Conservation (phyloP, 2,113 vertebrate genomes). For the Mustela lutreola region DNA sequence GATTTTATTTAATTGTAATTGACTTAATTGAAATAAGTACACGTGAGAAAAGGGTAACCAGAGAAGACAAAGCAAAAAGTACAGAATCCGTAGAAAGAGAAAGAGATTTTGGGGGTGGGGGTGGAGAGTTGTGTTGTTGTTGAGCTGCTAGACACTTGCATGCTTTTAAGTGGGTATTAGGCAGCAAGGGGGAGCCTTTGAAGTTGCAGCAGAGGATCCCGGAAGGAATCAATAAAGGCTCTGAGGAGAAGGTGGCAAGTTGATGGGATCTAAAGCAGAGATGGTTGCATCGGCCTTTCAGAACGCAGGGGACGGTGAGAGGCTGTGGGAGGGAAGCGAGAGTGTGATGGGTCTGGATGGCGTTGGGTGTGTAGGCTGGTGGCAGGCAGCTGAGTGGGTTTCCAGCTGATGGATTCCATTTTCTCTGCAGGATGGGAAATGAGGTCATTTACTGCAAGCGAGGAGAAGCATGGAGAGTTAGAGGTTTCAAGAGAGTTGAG, state of each 20-base stretch:
- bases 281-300: not conserved
- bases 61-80: not conserved
- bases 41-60: not conserved
- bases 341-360: not conserved
- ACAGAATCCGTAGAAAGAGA: not conserved
- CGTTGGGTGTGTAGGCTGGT: not conserved
- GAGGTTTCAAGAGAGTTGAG: slow-evolving; percentile 43
- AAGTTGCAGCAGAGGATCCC: not conserved
- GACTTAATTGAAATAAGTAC: not conserved
- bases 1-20: not conserved
- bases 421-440: slow-evolving; percentile 36
- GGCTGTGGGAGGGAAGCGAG: not conserved
- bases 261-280: not conserved
- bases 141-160: not conserved
- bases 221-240: not conserved
- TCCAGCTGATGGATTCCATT: slow-evolving; percentile 37
- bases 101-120: not conserved
- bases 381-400: slow-evolving; percentile 56
- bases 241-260: not conserved
- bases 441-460: not conserved
- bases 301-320: not conserved
- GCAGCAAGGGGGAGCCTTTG: not conserved
- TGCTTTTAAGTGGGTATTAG: not conserved
- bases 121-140: not conserved
- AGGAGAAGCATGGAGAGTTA: not conserved